Base-by-base conservation (phyloP, 1,140 invertebrate genomes). In the Tribolium madens region DNA sequence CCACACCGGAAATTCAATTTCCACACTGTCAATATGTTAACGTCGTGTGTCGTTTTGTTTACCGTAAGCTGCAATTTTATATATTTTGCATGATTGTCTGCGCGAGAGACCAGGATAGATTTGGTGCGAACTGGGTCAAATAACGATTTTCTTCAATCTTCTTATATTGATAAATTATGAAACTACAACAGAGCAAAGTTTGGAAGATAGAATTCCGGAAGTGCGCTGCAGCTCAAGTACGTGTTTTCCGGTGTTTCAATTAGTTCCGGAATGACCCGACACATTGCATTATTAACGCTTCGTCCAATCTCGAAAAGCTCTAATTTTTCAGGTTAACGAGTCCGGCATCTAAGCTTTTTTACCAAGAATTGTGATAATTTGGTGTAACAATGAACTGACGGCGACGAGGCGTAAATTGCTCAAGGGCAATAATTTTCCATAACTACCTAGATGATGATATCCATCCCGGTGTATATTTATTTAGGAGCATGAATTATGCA, bases 401-500 rank as follows among this genome's bases (percentile, higher is more conserved):
- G 18, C 53, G 68, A 72, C 71, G 75, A 71, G 50, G 68, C 18
- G 75, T 68, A 72, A 76, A 76, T 76, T 76, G 52, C 75, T 76
- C 50, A 53, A 33, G 68, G 75, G 69, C 71, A 76, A 72, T 76
- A 77, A 77, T 77, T 57, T 57, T 12, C 72, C 15, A 47, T 18
- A 74, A 57, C 50, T 36, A 72, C 71, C 78, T 77, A 71, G 76
- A 77, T 64, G 72, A 75, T 78, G 72, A 77, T 77, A 79, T 76
- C 75, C 78, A 77, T 77, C 76, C 46, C 17, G 79, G 74, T 78
- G 68, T 64, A 68, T 81, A 81, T 81, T 81, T 81, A 81, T 80
- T 81, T 80, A 80, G 77, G 79, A 46, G 68, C 60, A 80, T 81
- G 80, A 81, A 81, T 81, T 78, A 81, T 81, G 80, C 77, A 81